These are phyloP conservation scores for Poeciliopsis prolifica DNA, from an alignment of 2,113 vertebrate genomes.

Conservation along the genomic window DNA sequence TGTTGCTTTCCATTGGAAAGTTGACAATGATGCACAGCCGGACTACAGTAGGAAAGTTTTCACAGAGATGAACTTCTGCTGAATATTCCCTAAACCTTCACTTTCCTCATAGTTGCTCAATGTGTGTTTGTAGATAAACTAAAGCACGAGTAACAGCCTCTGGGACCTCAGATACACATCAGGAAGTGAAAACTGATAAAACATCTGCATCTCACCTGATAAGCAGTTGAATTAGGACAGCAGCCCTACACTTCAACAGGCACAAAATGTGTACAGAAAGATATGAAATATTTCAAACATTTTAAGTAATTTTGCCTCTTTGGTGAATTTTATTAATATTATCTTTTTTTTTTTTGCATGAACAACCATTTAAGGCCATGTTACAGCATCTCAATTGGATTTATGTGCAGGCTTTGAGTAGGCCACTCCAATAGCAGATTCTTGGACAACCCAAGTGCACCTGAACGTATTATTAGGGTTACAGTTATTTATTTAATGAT, in stretches of 20 bases:
- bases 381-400: not conserved
- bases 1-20: conserved; percentile 39
- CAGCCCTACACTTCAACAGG: not conserved
- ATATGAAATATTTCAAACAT: not conserved
- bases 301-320: not conserved
- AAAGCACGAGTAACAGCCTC: conserved; percentile 28
- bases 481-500: too few relatives aligned
- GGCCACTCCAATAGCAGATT: not conserved
- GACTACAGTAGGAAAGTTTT: conserved; percentile 39
- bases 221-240: conserved; percentile 67
- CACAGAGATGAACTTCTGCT: not conserved
- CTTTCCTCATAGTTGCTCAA: conserved; percentile 5
- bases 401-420: not conserved
- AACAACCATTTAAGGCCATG: too few relatives aligned
- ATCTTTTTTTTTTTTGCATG: too few relatives aligned
- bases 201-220: conserved; percentile 71
- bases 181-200: conserved; percentile 58
- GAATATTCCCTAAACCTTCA: not conserved
- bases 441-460: not conserved
- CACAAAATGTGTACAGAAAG: not conserved
- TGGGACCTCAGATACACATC: conserved; percentile 57
- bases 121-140: conserved; percentile 17
- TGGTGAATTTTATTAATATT: too few relatives aligned
- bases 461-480: not conserved
- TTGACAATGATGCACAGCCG: conserved; percentile 45